phyloP scores from a whole-genome alignment of 2,113 vertebrate species.

The Dascyllus trimaculatus region DNA sequence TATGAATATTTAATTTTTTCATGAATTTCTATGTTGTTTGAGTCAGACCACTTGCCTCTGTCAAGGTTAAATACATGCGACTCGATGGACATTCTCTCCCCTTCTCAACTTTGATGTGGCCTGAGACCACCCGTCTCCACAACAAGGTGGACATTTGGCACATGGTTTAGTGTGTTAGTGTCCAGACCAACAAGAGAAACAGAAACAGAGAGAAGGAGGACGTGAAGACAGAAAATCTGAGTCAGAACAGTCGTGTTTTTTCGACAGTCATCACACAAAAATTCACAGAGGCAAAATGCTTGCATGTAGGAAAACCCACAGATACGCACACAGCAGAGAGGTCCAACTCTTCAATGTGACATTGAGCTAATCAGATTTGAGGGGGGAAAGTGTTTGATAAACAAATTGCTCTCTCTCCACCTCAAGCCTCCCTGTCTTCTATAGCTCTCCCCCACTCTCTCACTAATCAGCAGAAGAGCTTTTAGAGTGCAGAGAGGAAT shows the following conservation, averaged over 20 bases:
- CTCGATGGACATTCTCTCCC: background rate
- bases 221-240: no score
- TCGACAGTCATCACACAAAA: slow-evolving; percentile 15
- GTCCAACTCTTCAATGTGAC: slow-evolving; percentile 66
- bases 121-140: no score
- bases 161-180: no score
- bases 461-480: slow-evolving; percentile 71
- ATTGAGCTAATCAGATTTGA: slow-evolving; percentile 74
- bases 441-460: slow-evolving; percentile 17
- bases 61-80: slow-evolving; percentile 47
- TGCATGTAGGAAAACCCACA: background rate
- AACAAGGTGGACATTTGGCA: no score
- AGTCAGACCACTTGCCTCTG: background rate
- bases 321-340: slow-evolving; percentile 20
- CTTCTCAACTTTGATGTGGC: background rate
- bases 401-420: slow-evolving; percentile 45
- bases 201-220: background rate
- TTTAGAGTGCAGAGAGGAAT: slow-evolving; percentile 57
- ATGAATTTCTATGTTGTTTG: slow-evolving; percentile 54
- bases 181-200: background rate
- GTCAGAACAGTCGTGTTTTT: background rate
- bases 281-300: background rate
- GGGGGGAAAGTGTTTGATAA: slow-evolving; percentile 63
- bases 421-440: background rate
- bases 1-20: slow-evolving; percentile 58